Evolutionary conservation across 2,113 vertebrate species (phyloP), one percentile per base, ranked within the genome.

Genomic region (Sebastes schlegelii): DNA sequence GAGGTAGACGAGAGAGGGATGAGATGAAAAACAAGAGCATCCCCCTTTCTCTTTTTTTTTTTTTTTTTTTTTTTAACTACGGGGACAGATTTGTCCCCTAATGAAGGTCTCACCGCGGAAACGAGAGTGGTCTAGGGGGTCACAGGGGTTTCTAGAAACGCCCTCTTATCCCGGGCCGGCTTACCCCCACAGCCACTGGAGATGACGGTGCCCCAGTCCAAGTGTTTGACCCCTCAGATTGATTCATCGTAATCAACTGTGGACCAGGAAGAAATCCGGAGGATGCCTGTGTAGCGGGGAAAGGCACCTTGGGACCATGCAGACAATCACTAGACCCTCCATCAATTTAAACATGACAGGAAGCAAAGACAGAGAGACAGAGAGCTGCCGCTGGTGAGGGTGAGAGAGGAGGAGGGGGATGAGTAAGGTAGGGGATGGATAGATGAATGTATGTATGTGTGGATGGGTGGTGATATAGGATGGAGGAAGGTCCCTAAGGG

Each of bases 301-400:
- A 95, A 95, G 95, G 95, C 95, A 95, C 95, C 94, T 95, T 95
- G 94, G 94, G 95, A 94, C 88, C 84, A 88, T 85, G 77, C 91
- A 94, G 91, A 94, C 94, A 94, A 93, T 92, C 93, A 92, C 88
- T 75, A 89, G 87, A 84, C 88, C 91, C 88, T 92, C 91, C 93
- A 95, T 95, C 94, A 95, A 94, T 95, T 95, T 94, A 90, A 91
- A 92, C 91, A 94, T 93, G 93, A 95, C 93, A 96, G 87, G 58
- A 90, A 93, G 69, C 87, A 93, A 91, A 91, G 92, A 89, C 92
- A 90, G 88, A 89, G 90, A 87, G 88, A 88, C 86, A 86, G 87
- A 86, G 90, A 91, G 91, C 79, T 88, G 88, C 87, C 43, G 72
- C 84, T 70, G 77, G 80, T 61, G 77, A 85, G 84, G 82, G 68